phyloP scores from a whole-genome alignment of 2,113 vertebrate genomes.

The Amazona vittata region DNA sequence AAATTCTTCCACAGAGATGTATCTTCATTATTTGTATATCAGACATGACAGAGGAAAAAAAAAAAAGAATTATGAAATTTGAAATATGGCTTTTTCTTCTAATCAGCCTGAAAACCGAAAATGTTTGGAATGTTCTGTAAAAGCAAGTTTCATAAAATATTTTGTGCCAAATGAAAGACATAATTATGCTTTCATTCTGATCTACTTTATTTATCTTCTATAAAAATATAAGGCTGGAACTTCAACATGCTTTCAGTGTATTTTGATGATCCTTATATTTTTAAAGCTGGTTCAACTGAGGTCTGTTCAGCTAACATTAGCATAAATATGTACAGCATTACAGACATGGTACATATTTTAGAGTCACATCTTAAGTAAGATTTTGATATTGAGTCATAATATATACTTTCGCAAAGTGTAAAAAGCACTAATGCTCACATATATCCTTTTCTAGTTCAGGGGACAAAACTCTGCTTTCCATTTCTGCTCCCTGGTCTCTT shows the following conservation, averaged over 20 bases:
- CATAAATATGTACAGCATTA: neutral
- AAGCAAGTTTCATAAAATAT: neutral
- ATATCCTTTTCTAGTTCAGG: neutral
- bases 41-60: neutral
- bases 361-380: neutral
- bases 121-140: neutral
- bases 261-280: neutral
- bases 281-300: neutral
- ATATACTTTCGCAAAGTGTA: neutral
- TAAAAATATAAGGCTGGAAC: neutral
- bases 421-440: neutral
- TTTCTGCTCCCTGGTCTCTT: neutral
- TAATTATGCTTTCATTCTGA: neutral
- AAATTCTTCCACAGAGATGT: neutral
- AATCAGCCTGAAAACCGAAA: neutral
- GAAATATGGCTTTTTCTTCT: neutral
- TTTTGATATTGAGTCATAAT: neutral
- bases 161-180: neutral
- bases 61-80: neutral
- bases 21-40: neutral
- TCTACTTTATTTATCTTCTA: neutral
- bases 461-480: neutral
- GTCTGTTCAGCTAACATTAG: neutral
- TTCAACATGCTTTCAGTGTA: neutral
- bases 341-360: neutral